These are phyloP conservation scores for Agrypnia vestita DNA, from an alignment of 1,140 invertebrate species.

Conservation along the genomic window DNA sequence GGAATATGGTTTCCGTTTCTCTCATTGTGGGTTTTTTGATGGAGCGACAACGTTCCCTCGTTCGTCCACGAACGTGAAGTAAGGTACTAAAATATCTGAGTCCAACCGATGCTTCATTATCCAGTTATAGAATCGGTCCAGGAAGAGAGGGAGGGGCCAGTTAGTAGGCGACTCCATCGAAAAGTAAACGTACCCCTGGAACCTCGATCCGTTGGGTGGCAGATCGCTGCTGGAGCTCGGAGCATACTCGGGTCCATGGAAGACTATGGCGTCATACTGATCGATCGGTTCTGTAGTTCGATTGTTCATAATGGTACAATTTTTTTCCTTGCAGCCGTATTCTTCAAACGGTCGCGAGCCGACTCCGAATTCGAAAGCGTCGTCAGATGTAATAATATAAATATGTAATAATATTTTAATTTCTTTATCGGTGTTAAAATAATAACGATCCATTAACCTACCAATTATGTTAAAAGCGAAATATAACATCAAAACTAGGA, in stretches of 20 bases:
- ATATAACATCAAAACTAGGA: neutral
- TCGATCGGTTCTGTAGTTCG: slow-evolving; percentile 54
- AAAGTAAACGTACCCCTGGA: slow-evolving; percentile 53
- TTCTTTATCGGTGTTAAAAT: neutral
- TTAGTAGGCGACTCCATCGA: slow-evolving; percentile 63
- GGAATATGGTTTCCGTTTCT: neutral
- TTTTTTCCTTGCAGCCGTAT: slow-evolving; percentile 40
- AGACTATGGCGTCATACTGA: slow-evolving; percentile 67
- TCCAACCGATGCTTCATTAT: slow-evolving; percentile 77
- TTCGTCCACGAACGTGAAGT: slow-evolving; percentile 69
- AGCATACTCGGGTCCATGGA: slow-evolving; percentile 44
- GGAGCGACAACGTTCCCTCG: slow-evolving; percentile 61
- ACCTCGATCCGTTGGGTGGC: neutral
- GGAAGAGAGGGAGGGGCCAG: slow-evolving; percentile 61
- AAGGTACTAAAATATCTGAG: slow-evolving; percentile 77
- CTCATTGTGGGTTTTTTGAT: slow-evolving; percentile 34
- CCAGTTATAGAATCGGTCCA: slow-evolving; percentile 72
- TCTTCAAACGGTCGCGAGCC: slow-evolving; percentile 45
- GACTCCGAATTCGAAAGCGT: slow-evolving; percentile 45
- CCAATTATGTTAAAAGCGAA: neutral
- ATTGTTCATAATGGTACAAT: slow-evolving; percentile 51
- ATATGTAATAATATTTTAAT: too few relatives aligned
- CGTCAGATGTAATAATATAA: slow-evolving; percentile 47
- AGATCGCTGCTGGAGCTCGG: neutral
- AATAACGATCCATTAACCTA: neutral